These are phyloP conservation scores for Poecilia picta DNA, from an alignment of 2,797 vertebrate species.

Conservation along the genomic window DNA sequence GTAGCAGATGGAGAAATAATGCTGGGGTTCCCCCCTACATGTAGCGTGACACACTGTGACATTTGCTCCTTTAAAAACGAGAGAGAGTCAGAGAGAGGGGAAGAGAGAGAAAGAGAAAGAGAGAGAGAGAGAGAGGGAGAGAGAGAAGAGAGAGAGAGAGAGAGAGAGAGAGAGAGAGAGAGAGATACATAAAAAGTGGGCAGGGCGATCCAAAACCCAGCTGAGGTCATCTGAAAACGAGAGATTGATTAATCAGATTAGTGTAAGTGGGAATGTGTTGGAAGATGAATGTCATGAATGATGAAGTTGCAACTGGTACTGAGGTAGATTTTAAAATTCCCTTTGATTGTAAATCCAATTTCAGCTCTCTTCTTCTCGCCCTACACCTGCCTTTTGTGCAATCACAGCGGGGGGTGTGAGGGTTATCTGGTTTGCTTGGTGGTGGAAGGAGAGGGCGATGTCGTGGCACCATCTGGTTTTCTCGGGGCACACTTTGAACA, in stretches of 20 bases:
- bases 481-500: neutral
- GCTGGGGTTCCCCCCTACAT: constrained; percentile 68
- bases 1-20: constrained; percentile 61
- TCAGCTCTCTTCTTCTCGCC: neutral
- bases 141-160: neutral
- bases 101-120: too few species aligned
- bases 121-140: neutral
- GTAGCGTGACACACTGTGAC: constrained; percentile 23
- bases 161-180: neutral
- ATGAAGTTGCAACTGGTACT: neutral
- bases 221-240: constrained; percentile 14
- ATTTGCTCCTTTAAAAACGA: constrained; percentile 11
- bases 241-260: neutral
- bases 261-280: neutral
- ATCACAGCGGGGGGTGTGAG: neutral
- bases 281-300: neutral
- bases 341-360: neutral
- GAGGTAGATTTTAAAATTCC: neutral
- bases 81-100: neutral
- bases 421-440: neutral
- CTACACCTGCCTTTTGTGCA: neutral
- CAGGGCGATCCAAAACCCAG: neutral
- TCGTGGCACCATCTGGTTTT: neutral
- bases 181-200: neutral
- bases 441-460: neutral